Evolutionary conservation across 2,888 invertebrate genomes (phyloP).

Genomic region (Pediacus dermestoides): DNA sequence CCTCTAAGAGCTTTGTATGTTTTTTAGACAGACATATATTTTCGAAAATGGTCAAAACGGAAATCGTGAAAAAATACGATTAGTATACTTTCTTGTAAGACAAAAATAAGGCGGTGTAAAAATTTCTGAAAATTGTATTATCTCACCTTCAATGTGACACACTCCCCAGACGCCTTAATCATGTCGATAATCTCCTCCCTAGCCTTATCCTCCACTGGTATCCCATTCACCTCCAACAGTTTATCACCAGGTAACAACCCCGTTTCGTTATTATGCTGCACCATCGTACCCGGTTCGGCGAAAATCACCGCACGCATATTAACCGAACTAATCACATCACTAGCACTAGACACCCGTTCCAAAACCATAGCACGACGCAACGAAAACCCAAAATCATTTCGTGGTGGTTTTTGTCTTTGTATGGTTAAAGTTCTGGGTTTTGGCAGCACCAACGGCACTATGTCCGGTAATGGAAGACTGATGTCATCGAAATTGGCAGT

Average conservation of each 20-base stretch:
- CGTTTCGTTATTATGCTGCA: conserved; percentile 66
- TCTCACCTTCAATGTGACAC: conserved; percentile 81
- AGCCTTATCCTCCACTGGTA: conserved; percentile 77
- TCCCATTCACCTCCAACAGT: conserved; percentile 85
- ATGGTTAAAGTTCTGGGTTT: conserved; percentile 73
- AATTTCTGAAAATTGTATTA: too few species aligned
- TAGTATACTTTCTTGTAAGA: too few species aligned
- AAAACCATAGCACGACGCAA: conserved; percentile 82
- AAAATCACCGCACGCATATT: conserved; percentile 75
- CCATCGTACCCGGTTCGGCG: conserved; percentile 83
- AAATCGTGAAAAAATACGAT: too few species aligned
- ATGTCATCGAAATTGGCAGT: conserved; percentile 73
- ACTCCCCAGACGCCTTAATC: conserved; percentile 80
- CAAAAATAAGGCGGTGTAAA: too few species aligned
- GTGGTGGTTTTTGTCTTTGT: conserved; percentile 73
- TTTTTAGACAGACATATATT: too few species aligned
- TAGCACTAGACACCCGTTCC: conserved; percentile 54
- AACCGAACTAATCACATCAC: conserved; percentile 40
- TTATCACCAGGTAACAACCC: conserved; percentile 93
- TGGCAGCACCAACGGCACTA: conserved; percentile 66
- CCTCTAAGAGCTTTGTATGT: too few species aligned
- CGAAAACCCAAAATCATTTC: conserved; percentile 93
- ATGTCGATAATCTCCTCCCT: conserved; percentile 92
- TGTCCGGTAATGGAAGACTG: conserved; percentile 67
- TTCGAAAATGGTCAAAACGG: too few species aligned